These are phyloP conservation scores for Akabosia matsudoensis DNA, from an alignment of 1,140 invertebrate species.

Conservation along the genomic window DNA sequence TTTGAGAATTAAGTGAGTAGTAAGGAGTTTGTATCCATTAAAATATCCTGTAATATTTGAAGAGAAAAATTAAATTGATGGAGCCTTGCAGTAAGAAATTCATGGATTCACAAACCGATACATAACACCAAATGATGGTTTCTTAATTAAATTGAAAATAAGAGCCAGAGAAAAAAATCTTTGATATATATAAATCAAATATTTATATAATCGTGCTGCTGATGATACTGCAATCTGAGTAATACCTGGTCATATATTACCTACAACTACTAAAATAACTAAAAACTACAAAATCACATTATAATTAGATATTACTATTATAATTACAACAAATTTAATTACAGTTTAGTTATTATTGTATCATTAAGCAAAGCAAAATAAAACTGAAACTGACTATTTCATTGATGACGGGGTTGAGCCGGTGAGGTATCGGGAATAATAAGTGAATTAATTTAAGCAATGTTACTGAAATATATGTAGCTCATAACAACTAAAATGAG, in stretches of 20 bases:
- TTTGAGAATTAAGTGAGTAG: too few species aligned
- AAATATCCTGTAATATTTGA: too few species aligned
- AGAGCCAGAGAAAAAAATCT: too few species aligned
- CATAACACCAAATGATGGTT: background rate
- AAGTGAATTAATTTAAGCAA: too few species aligned
- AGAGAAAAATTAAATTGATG: background rate
- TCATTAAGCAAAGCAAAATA: too few species aligned
- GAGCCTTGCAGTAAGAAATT: slow-evolving; percentile 15
- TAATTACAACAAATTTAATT: too few species aligned
- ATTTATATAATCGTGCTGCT: slow-evolving; percentile 1
- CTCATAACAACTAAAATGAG: too few species aligned
- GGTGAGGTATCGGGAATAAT: too few species aligned
- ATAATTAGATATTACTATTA: background rate
- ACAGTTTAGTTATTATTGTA: too few species aligned
- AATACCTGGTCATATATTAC: slow-evolving; percentile 25
- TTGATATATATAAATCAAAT: background rate
- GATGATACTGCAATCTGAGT: slow-evolving; percentile 16
- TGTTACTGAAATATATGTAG: too few species aligned
- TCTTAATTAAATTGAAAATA: background rate
- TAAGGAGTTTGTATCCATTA: too few species aligned
- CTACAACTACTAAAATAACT: slow-evolving; percentile 9
- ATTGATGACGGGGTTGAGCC: background rate
- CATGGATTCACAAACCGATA: background rate
- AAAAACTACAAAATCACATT: background rate
- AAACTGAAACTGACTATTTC: background rate